Base-by-base conservation (phyloP, 2,888 invertebrate genomes). In the Drosophila kanekoi region DNA sequence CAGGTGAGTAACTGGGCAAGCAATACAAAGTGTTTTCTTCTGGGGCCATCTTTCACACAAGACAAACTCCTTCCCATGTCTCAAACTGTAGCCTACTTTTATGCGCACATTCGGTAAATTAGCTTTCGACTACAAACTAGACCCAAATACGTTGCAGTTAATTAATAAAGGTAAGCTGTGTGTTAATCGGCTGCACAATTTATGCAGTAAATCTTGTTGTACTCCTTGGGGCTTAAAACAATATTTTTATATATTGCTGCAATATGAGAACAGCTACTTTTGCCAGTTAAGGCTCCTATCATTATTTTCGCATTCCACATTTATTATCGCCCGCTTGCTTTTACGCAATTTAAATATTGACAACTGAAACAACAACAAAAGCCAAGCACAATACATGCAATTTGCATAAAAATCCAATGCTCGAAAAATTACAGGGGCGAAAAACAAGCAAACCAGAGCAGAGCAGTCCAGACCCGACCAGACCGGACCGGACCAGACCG, bases 1-100 rank as follows among this genome's bases (percentile, higher is more conserved):
- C 96, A 97, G 97, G 98, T 94, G 94, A 62, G 94, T 18, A 8
- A 16, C 3, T 35, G 14, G 14, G 16, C 10, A 16, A 35, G 13
- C 16, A 38, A 37, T 37, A 2, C 8, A 6, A 37, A 0, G 2
- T 14, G 6, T 37, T n/a, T 37, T 38, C 5, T 38, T 38, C 0
- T 37, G 5, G 37, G 2, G 2, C 6, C 6, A 37, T 0, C 6
- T n/a, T 1, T 1, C 0, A 11, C 6, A 23, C n/a, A 23, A 23
- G 1, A 11, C 11, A 11, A 1, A 2, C 8, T 6, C 9, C 5
- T 1, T 5, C 20, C 1, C 2, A 4, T 9, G 8, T 18, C 49
- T 32, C 18, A 8, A 13, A 33, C 95, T 91, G 94, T 94, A 49
- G 62, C 58, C 45, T 58, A 59, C 59, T 45, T 54, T 59, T 5